Base-by-base conservation (phyloP, 1,140 invertebrate genomes). In the Trichonephila clavipes region DNA sequence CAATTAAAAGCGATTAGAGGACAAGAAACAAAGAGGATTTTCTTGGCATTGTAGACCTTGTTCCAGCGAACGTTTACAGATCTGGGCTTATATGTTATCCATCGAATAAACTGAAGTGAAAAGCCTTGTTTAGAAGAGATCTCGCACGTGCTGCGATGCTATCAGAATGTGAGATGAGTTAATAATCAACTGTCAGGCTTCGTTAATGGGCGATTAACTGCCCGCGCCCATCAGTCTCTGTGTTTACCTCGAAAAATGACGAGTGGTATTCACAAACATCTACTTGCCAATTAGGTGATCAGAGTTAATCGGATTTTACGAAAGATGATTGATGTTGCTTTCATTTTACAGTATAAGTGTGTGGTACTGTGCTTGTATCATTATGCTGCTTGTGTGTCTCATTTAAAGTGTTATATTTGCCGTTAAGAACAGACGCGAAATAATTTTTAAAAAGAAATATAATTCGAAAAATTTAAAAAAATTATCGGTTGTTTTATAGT, bases 1-100 rank as follows among this genome's bases (percentile, higher is more conserved):
- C 86, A 88, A 88, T 88, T 88, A 88, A 88, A 88, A 88, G 59
- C 34, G 86, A 88, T 88, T 88, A 88, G 28, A 21, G 61, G 61
- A 58, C 34, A 7, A 14, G 44, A 64, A 88, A 44, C 40, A 88
- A 88, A 88, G 86, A 88, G 34, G 86, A 88, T 88, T 61, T 77
- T 83, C 81, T 83, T n/a, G 40, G 81, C 18, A 58, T 83, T 51
- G 51, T 59, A 24, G 81, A n/a, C 51, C 40, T 83, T 83, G 51
- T 83, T 24, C 81, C 28, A 77, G 69, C 24, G 69, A 77, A 34
- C 69, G 69, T 77, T 77, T 61, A 61, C 44, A 21, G 82, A 34
- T n/a, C 24, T 85, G 82, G 82, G 82, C 82, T 85, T 77, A 12
- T 34, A 77, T 77, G 69, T 77, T 77, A 77, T 77, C 69, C 69